Conservation (phyloP, 1,140 invertebrate genomes). For the Glossosoma conforme region DNA sequence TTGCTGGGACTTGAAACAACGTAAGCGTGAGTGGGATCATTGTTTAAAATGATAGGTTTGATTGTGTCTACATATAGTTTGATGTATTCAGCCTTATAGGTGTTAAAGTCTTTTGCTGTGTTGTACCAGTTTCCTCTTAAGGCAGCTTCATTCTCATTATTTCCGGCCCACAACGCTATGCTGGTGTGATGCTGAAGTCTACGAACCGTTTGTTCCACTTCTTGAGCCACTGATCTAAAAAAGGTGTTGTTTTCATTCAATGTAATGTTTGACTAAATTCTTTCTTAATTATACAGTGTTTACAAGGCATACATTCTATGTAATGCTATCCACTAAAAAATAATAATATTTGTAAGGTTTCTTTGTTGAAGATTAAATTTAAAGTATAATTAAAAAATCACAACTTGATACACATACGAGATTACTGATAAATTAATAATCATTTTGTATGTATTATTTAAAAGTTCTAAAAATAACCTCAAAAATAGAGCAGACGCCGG, state of each 20-base stretch:
- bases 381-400: constrained; percentile 6
- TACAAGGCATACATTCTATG: too few species aligned
- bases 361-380: too few species aligned
- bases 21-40: constrained; percentile 64
- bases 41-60: constrained; percentile 55
- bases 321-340: too few species aligned
- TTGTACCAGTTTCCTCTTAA: constrained; percentile 81
- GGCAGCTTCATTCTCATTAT: constrained; percentile 97
- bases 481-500: constrained; percentile 73
- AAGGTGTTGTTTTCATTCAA: too few species aligned
- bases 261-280: too few species aligned
- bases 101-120: constrained; percentile 51
- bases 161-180: constrained; percentile 87
- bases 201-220: constrained; percentile 79
- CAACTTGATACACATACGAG: not conserved
- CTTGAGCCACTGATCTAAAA: constrained; percentile 61
- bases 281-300: too few species aligned
- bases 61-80: constrained; percentile 82
- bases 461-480: constrained; percentile 35
- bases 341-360: not conserved
- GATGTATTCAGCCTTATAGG: constrained; percentile 78
- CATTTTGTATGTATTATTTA: not conserved
- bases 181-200: constrained; percentile 86
- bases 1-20: constrained; percentile 91
- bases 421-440: constrained; percentile 1